Base-by-base conservation (phyloP, 2,797 vertebrate species). In the Siniperca scherzeri region DNA sequence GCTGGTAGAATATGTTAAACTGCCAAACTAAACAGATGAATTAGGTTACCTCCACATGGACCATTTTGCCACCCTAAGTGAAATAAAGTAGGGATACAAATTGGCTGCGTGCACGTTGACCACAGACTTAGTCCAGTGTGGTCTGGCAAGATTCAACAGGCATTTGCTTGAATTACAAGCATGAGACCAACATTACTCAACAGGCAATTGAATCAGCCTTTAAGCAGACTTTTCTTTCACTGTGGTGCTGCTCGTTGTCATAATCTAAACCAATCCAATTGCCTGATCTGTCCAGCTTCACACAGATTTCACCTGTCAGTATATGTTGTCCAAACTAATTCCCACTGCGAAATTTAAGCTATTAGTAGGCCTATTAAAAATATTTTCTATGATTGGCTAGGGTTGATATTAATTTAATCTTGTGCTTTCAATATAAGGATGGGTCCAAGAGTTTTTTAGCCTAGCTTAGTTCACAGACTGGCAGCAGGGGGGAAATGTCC, bases 31-130 rank as follows among this genome's bases (percentile, higher is more conserved):
- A 27, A 27, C 70, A 87, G 82, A 87, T 87, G 71, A 78, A 87
- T 88, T 80, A 48, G 68, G 59, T 83, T 75, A 42, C 44, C 70
- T 70, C 61, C 33, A 66, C 50, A 61, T 61, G 22, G 50, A 68
- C 40, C 81, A 77, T 74, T 80, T 61, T 80, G 74, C 64, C 71
- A 86, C 68, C 53, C 42, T 86, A 77, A 89, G 85, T 91, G 84
- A 86, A 85, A 87, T 69, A 76, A 85, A 85, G 70, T 27, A 33
- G 22, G 21, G 59, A 77, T 61, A 75, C 66, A 90, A 78, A 84
- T 78, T 80, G 78, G 42, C 22, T 53, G 7, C 16, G 46, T 65
- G 74, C 59, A 62, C 77, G 83, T 82, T 80, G 66, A 81, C 87
- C 69, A 65, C 81, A 67, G 1, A n/a, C 55, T 52, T 60, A 81